A percentile compares a stretch with the other conserved stretches of the same genome.
Evolutionary conservation across 1,140 invertebrate species (phyloP).

Genomic region (Zaprionus africanus): DNA sequence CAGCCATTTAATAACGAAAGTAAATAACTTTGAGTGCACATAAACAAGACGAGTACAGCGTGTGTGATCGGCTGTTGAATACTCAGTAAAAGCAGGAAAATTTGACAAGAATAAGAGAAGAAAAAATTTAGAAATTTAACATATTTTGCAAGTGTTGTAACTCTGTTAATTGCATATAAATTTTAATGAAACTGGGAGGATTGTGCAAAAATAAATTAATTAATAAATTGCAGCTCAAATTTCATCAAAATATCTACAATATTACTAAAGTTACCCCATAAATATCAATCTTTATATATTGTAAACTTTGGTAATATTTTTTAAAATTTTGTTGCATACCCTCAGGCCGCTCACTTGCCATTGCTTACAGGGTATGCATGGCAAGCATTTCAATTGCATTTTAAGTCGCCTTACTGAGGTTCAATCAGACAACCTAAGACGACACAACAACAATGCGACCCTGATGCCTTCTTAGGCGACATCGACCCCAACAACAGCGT

Average conservation of each 20-base stretch:
- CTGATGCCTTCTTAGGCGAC: slow-evolving; percentile 1
- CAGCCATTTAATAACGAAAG: slow-evolving; percentile 10
- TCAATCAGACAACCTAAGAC: slow-evolving; percentile 9
- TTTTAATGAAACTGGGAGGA: background rate
- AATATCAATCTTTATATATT: background rate
- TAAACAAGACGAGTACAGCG: background rate
- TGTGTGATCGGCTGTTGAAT: background rate
- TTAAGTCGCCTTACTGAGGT: slow-evolving; percentile 15
- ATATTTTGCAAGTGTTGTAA: background rate
- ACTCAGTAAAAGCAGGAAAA: background rate
- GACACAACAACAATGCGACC: slow-evolving; percentile 4
- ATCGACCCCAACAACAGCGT: slow-evolving; percentile 14
- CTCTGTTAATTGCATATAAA: background rate
- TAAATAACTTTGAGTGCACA: slow-evolving; percentile 14
- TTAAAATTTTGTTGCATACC: background rate
- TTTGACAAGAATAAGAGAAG: background rate
- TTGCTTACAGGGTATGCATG: slow-evolving; percentile 17
- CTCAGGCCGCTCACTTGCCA: background rate
- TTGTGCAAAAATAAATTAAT: background rate
- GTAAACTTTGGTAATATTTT: background rate
- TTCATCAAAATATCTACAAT: background rate
- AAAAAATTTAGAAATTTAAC: too few species aligned
- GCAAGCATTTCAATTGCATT: slow-evolving; percentile 16
- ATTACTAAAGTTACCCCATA: background rate
- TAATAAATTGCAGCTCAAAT: background rate